These are phyloP conservation scores for Mirza zaza DNA, from an alignment of 2,113 vertebrate genomes.

Conservation along the genomic window DNA sequence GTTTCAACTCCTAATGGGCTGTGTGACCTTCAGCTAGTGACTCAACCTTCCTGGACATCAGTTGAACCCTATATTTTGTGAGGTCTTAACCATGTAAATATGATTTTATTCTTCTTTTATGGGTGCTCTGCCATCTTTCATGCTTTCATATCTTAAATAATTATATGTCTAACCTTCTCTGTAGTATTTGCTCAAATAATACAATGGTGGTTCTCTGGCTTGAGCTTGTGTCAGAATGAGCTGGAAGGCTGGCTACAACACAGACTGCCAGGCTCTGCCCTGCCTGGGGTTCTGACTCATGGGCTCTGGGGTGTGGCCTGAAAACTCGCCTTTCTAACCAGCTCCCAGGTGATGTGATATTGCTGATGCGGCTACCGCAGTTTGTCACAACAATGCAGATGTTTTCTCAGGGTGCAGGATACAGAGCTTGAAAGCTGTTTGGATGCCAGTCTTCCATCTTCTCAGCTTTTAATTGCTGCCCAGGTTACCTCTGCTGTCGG, in stretches of 20 bases:
- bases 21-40: not conserved
- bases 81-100: not conserved
- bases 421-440: not conserved
- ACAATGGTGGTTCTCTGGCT: not conserved
- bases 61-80: not conserved
- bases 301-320: not conserved
- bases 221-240: not conserved
- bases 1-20: not conserved
- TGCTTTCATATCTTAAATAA: not conserved
- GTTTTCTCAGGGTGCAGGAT: not conserved
- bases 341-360: too few species aligned
- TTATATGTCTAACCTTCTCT: not conserved
- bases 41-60: not conserved
- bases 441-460: accelerated
- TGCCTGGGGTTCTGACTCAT: not conserved
- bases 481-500: accelerated
- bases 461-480: not conserved
- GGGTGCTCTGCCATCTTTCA: not conserved
- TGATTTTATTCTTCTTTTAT: not conserved
- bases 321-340: not conserved
- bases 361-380: not conserved
- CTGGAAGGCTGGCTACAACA: not conserved
- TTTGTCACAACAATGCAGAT: accelerated
- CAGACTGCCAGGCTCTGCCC: not conserved
- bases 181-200: not conserved